Base-by-base conservation (phyloP, 2,888 invertebrate genomes). In the Leucophora obtusa region DNA sequence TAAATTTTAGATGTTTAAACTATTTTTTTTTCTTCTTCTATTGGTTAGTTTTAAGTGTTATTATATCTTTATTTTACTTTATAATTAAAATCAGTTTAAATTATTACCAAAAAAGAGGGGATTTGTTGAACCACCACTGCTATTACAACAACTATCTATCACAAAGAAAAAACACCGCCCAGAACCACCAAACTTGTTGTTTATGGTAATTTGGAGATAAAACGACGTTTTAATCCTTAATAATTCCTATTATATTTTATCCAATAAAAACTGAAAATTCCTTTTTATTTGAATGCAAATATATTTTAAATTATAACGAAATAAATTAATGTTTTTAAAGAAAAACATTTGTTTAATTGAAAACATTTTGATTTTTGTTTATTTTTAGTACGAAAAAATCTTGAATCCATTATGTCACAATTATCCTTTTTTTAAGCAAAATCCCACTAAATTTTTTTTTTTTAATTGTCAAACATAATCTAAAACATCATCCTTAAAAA, bases 21-120 rank as follows among this genome's bases (percentile, higher is more conserved):
- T 15, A 33, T 35, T 65, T 33, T 38, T 43, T 54, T 51, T 58
- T 62, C 54, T 53, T 47, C 56, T 60, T 17, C 33, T 71, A 66
- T 75, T 77, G 81, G 73, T 73, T 81, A 81, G 81, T 81, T 74
- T 81, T 81, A 81, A 81, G 77, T 62, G 50, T 70, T 73, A 77
- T 14, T 70, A 47, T 81, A 73, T 76, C 77, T 65, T 56, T 60
- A 56, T 65, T 47, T 33, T 81, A 70, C 38, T 59, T 66, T 65
- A 50, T 75, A 65, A 72, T 62, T 63, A 17, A 59, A 69, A 73
- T 70, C 65, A 69, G 35, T 71, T 51, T n/a, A 56, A 73, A 54
- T 69, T 6, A 47, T 53, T 53, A 62, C 24, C 38, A 56, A 38
- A 65, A 54, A 60, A 60, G 66, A 70, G 62, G 60, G 70, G 60